Base-by-base conservation (phyloP, 2,888 invertebrate genomes). In the Diplazon laetatorius region DNA sequence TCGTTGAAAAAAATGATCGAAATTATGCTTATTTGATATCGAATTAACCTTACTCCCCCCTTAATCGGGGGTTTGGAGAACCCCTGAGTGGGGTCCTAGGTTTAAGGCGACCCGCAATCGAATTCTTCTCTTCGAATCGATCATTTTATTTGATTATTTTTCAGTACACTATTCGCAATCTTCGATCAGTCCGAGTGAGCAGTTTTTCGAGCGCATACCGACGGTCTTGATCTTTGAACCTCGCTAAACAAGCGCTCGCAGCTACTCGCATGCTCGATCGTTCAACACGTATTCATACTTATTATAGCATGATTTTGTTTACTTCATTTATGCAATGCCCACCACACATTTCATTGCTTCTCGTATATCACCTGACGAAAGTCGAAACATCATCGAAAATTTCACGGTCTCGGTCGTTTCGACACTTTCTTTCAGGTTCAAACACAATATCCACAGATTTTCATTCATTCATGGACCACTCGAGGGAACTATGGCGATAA, bases 191-290 rank as follows among this genome's bases (percentile, higher is more conserved):
- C 37, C 42, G 39, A 9, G 8, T 8, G 22, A 39, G 6, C 12
- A 1, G 4, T 59, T n/a, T 22, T 39, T n/a, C n/a, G 16, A 60
- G 16, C 52, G 16, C 14, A 30, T 1, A 55, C 9, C 42, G 42
- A 2, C 60, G 42, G 5, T 55, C 55, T n/a, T 22, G 22, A 60
- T 16, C 42, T 60, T 60, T 60, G 60, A 42, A 42, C 42, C 42
- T 60, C 14, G 8, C 52, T 52, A 4, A 25, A 6, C 14, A n/a
- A 30, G 30, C 5, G 8, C 25, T 25, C 25, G 14, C 6, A n/a
- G 5, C 25, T 52, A n/a, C 22, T 25, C 25, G 52, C 14, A 5
- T n/a, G n/a, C n/a, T 6, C 12, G 2, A 25, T 6, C 25, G n/a
- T 4, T n/a, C 6, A 52, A 52, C 0, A 25, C 12, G 22, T 25